A percentile compares a stretch with the other conserved stretches of the same genome.
Conservation (phyloP, 2,113 vertebrate genomes). For the Pluvianellus socialis region DNA sequence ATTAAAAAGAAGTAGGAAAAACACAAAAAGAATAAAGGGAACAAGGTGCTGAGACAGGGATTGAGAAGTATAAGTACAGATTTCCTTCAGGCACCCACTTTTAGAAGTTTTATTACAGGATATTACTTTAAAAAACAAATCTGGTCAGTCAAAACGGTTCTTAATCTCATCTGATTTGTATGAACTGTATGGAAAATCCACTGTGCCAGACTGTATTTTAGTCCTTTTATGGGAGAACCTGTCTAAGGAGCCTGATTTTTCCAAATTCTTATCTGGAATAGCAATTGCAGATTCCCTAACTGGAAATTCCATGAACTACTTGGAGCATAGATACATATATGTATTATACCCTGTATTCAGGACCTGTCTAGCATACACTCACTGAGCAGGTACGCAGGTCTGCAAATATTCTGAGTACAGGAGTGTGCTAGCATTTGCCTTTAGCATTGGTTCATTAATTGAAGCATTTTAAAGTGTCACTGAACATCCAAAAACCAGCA, state of each 20-base stretch:
- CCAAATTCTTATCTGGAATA: neutral
- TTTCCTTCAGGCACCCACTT: neutral
- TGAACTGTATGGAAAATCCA: neutral
- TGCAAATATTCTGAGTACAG: neutral
- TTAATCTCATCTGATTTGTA: neutral
- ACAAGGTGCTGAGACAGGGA: neutral
- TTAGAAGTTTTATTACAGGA: neutral
- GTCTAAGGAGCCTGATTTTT: neutral
- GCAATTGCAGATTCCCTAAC: neutral
- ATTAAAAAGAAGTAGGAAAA: neutral
- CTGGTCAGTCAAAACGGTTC: neutral
- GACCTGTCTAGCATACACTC: neutral
- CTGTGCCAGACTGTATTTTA: neutral
- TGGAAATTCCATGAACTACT: neutral
- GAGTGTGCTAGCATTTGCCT: neutral
- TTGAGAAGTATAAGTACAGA: neutral
- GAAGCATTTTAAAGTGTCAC: neutral
- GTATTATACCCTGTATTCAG: neutral
- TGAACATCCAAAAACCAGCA: neutral
- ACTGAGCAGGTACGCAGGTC: neutral
- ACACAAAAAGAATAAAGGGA: neutral
- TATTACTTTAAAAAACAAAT: neutral
- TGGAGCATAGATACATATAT: neutral
- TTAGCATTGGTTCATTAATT: neutral
- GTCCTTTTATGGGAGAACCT: neutral